phyloP scores from a whole-genome alignment of 1,140 invertebrate species.

The Neodiprion lecontei region DNA sequence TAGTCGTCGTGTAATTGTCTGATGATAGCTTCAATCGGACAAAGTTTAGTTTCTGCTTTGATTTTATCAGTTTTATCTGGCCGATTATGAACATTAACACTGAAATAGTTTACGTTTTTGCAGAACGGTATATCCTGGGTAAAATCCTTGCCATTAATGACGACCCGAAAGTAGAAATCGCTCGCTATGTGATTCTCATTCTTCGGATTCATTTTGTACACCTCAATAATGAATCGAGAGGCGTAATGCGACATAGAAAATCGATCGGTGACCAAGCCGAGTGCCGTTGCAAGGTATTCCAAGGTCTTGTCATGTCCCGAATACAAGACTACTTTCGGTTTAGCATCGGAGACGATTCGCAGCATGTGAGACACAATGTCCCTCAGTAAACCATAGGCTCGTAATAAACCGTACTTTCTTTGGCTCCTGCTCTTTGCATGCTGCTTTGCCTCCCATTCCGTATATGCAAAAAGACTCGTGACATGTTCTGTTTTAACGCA shows the following conservation, averaged over 20 bases:
- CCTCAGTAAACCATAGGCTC: conserved; percentile 78
- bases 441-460: conserved; percentile 76
- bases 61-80: conserved; percentile 51
- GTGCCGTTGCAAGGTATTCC: conserved; percentile 79
- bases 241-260: conserved; percentile 77
- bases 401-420: conserved; percentile 71
- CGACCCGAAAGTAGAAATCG: conserved; percentile 80
- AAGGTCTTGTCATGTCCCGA: conserved; percentile 92
- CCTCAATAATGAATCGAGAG: conserved; percentile 84
- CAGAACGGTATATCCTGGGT: conserved; percentile 86
- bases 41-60: conserved; percentile 66
- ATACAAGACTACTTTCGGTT: conserved; percentile 84
- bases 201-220: conserved; percentile 66
- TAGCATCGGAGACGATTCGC: conserved; percentile 76
- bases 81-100: conserved; percentile 53
- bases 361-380: conserved; percentile 82
- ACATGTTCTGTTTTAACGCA: conserved; percentile 76
- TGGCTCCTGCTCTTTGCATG: conserved; percentile 71
- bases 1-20: conserved; percentile 86
- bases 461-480: conserved; percentile 74
- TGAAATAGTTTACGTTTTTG: conserved; percentile 63
- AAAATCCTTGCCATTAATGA: conserved; percentile 88
- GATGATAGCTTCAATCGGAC: conserved; percentile 85
- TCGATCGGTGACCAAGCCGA: conserved; percentile 72
- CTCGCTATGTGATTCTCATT: conserved; percentile 60